Base-by-base conservation (phyloP, 2,113 vertebrate genomes). In the Vireo altiloquus region DNA sequence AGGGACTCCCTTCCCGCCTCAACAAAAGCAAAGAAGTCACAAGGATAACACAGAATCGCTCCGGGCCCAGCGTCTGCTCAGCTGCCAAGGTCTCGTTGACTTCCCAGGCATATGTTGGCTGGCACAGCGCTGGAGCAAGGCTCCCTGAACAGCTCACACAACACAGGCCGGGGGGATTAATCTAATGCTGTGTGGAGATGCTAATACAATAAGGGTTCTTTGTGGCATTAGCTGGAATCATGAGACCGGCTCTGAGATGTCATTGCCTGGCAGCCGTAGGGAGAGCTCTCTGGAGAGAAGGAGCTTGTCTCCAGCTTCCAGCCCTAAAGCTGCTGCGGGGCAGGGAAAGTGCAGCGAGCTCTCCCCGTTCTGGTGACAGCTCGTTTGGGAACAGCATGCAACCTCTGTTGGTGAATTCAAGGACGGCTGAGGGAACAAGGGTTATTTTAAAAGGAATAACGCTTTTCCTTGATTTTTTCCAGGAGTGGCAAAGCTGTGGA, bases 151-250 rank as follows among this genome's bases (percentile, higher is more conserved):
- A 83, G 82, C 46, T 69, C 27, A 64, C 10, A 9, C 10, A 6
- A 15, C 4, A 3, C 39, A 12, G 84, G 75, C 74, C 1, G 0
- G 4, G 13, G 93, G 91, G 93, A 90, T 93, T 94, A 86, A 82
- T 56, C 75, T 66, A 63, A 80, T 46, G 81, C 83, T 50, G 57
- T 2, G 13, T 61, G 8, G 40, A 86, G 89, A 96, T 95, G 94
- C 74, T 94, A 54, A 96, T 82, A 92, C 79, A 95, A 95, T 95
- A 63, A 90, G 35, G 88, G 92, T 20, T 94, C 94, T 95, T 94
- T 96, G 93, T 94, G 93, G 92, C 78, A 64, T 86, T 80, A 93
- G 87, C 57, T 27, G 65, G 68, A 69, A 64, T 93, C 92, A 91
- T 91, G 93, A 94, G 94, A 83, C 89, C 64, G 14, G 88, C 79